These are phyloP conservation scores for Goniozus legneri DNA, from an alignment of 1,140 invertebrate genomes.

Conservation along the genomic window DNA sequence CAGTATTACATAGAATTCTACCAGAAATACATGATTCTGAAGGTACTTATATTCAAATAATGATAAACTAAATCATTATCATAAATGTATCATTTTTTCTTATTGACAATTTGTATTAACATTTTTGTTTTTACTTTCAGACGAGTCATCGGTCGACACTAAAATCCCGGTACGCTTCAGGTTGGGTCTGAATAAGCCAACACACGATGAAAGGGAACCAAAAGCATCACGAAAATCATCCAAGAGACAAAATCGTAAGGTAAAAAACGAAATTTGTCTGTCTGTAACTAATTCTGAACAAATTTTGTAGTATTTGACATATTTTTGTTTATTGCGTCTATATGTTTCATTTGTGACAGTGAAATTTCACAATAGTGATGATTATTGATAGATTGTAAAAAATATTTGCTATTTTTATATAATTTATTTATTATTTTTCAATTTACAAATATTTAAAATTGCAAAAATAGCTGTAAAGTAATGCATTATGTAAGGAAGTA, in stretches of 20 bases:
- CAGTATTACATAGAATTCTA: conserved; percentile 39
- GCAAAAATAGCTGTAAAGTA: no score
- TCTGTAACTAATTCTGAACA: conserved; percentile 31
- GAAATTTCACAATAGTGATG: no score
- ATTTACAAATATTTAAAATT: conserved; percentile 8
- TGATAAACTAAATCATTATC: no score
- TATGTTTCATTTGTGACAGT: no score
- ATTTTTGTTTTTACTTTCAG: conserved; percentile 30
- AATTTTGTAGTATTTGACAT: conserved; percentile 27
- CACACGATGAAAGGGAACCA: conserved; percentile 35
- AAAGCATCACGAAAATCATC: conserved; percentile 37
- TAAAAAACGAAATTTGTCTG: conserved; percentile 43
- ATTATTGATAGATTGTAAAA: no score
- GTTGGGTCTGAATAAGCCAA: conserved; percentile 35
- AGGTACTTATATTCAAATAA: conserved; percentile 25
- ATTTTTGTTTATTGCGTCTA: conserved; percentile 13
- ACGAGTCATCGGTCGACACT: conserved; percentile 33
- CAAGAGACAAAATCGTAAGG: conserved; percentile 43
- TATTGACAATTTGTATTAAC: no score
- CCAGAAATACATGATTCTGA: conserved; percentile 40
- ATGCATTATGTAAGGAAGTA: no score
- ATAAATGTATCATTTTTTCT: conserved; percentile 6
- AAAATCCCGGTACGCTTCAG: conserved; percentile 40
- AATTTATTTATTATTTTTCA: no score
- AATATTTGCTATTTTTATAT: no score